Percentiles rank a stretch among this genome's conserved stretches.
These are phyloP conservation scores for Xyrichtys novacula DNA, from an alignment of 2,797 vertebrate species.

Conservation along the genomic window DNA sequence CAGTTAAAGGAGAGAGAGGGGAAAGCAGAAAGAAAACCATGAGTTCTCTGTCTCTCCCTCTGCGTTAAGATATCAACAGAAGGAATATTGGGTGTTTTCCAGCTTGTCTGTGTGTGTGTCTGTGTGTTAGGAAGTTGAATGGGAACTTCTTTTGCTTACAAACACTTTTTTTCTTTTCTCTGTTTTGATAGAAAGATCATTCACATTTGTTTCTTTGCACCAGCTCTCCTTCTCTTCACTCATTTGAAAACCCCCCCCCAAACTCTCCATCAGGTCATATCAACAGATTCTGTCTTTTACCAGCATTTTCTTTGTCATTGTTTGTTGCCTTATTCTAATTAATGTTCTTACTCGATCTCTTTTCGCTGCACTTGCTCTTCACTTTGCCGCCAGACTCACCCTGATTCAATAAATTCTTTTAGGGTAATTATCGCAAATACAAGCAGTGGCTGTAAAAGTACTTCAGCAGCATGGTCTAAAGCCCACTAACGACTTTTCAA, in stretches of 20 bases:
- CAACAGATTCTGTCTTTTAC: constrained; percentile 73
- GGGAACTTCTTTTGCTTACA: constrained; percentile 50
- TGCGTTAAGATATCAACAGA: constrained; percentile 21
- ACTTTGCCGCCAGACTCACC: constrained; percentile 57
- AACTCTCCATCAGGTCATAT: constrained; percentile 56
- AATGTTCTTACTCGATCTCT: constrained; percentile 71
- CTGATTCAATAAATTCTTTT: constrained; percentile 65
- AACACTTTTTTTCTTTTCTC: constrained; percentile 5
- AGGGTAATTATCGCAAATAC: constrained; percentile 30
- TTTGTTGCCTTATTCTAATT: constrained; percentile 84
- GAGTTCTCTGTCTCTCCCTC: constrained; percentile 40
- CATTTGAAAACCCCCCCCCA: background rate
- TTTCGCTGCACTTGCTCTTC: constrained; percentile 70
- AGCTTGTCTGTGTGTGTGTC: constrained; percentile 28
- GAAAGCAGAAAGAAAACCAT: constrained; percentile 2
- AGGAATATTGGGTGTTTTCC: constrained; percentile 47
- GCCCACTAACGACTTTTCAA: constrained; percentile 8
- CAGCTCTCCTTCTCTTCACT: constrained; percentile 29
- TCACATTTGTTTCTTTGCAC: constrained; percentile 57
- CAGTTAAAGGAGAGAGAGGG: constrained; percentile 25
- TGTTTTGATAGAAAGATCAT: constrained; percentile 40
- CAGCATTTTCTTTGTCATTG: constrained; percentile 75
- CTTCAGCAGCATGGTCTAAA: constrained; percentile 50
- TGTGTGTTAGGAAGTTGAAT: constrained; percentile 34
- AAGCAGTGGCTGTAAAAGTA: constrained; percentile 13